These are phyloP conservation scores for Brachyhypopomus occidentalis DNA, from an alignment of 2,113 vertebrate genomes.

Conservation along the genomic window DNA sequence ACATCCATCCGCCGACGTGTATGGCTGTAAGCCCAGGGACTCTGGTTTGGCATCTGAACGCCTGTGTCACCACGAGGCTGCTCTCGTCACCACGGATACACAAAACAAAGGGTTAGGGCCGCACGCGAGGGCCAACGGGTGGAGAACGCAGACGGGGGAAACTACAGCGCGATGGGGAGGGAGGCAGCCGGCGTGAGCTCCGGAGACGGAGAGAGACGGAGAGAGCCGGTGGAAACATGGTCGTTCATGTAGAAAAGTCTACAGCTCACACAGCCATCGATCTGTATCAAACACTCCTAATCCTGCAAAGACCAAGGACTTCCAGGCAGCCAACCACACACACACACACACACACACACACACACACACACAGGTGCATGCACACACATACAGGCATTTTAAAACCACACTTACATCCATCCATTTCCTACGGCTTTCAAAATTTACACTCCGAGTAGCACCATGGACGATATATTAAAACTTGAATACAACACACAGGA, in stretches of 20 bases:
- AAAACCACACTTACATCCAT: background rate
- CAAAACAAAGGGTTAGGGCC: constrained; percentile 32
- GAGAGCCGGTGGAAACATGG: constrained; percentile 41
- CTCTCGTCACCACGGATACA: constrained; percentile 14
- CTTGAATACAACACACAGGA: background rate
- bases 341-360: constrained; percentile 45
- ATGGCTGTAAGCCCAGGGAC: background rate
- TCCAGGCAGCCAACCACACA: constrained; percentile 57
- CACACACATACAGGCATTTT: constrained; percentile 21
- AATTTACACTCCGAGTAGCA: background rate
- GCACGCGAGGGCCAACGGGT: constrained; percentile 32
- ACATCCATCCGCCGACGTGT: background rate
- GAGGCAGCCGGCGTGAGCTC: constrained; percentile 39
- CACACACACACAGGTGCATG: background rate
- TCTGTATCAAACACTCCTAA: constrained; percentile 50
- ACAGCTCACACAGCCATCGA: constrained; percentile 49
- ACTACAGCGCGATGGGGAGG: constrained; percentile 52
- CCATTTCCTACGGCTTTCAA: background rate
- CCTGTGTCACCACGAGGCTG: background rate
- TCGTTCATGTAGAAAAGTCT: constrained; percentile 50
- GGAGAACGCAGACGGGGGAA: constrained; percentile 51
- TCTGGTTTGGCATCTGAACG: background rate
- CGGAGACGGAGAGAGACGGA: constrained; percentile 29
- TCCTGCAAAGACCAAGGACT: constrained; percentile 38
- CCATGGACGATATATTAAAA: background rate